These are phyloP conservation scores for Osmerus eperlanus DNA, from an alignment of 2,113 vertebrate species.

Conservation along the genomic window DNA sequence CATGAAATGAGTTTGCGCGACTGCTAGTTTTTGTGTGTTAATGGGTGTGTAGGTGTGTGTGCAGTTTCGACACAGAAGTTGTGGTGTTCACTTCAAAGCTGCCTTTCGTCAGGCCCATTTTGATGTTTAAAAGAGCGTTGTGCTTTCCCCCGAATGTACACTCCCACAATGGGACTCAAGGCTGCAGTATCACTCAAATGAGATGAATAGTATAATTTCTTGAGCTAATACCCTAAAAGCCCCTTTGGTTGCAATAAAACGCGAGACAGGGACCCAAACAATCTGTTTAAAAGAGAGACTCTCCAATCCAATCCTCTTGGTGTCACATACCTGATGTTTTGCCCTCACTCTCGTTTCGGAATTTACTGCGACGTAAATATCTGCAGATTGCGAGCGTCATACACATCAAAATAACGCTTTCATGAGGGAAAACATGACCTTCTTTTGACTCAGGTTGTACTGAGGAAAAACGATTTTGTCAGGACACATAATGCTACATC, in stretches of 20 bases:
- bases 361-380: neutral
- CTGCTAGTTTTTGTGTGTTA: neutral
- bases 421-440: neutral
- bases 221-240: conserved; percentile 30
- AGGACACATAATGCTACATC: conserved; percentile 1
- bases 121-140: neutral
- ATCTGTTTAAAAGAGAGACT: conserved; percentile 31
- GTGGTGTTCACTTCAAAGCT: conserved; percentile 8
- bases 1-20: conserved; percentile 33
- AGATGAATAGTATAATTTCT: conserved; percentile 26
- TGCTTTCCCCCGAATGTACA: neutral
- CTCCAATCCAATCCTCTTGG: conserved; percentile 40
- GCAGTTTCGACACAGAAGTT: neutral
- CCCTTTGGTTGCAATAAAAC: conserved; percentile 44
- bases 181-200: conserved; percentile 19
- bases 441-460: neutral
- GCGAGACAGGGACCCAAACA: conserved; percentile 4
- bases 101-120: conserved; percentile 1
- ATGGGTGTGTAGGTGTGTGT: neutral
- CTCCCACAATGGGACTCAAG: conserved; percentile 12
- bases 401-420: neutral
- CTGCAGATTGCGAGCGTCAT: neutral
- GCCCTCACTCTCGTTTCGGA: neutral
- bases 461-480: conserved; percentile 2
- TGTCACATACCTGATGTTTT: neutral